Base-by-base conservation (phyloP, 2,888 invertebrate species). In the Hofmannophila pseudospretella region DNA sequence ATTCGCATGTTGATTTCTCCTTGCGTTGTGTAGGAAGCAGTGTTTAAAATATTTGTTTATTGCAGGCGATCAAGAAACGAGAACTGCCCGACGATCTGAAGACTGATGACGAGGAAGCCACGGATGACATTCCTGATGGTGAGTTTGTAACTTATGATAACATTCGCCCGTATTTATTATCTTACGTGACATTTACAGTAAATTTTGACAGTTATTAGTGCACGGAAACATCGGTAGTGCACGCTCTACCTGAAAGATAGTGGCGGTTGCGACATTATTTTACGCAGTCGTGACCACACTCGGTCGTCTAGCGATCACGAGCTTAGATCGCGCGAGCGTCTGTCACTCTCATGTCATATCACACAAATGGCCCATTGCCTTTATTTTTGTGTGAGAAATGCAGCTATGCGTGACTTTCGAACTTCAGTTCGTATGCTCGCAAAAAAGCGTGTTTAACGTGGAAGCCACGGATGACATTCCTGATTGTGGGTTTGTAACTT, bases 21-120 rank as follows among this genome's bases (percentile, higher is more conserved):
- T 26, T 14, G 30, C 29, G 34, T 39, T 34, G 34, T 12, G 39
- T 32, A 19, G 19, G 34, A 39, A 36, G 41, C 42, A 34, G 53
- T 49, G 48, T 44, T 55, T 52, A 51, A 47, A 52, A 49, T 30
- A 42, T 27, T 36, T 1, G 13, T 45, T 52, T 63, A 58, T 80
- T 69, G 49, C 82, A 86, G 86, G 86, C 85, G 49, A 86, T 86
- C 54, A 86, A 85, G 59, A 85, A 85, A 64, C 72, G 79, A 44
- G 86, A 86, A 42, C 69, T 69, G 45, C 68, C 67, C 34, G 84
- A 80, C 23, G 77, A 82, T 42, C 68, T 64, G 53, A 84, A 82
- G 72, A 77, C 78, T 62, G 84, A 85, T 47, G 81, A 81, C 34
- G 81, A 82, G 44, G 80, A 79, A 51, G 48, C 59, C 16, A 56